A percentile compares a stretch with the other conserved stretches of the same genome.
Conservation (phyloP, 35 echinoderm and acorn worm genomes). For the Anneissia japonica region DNA sequence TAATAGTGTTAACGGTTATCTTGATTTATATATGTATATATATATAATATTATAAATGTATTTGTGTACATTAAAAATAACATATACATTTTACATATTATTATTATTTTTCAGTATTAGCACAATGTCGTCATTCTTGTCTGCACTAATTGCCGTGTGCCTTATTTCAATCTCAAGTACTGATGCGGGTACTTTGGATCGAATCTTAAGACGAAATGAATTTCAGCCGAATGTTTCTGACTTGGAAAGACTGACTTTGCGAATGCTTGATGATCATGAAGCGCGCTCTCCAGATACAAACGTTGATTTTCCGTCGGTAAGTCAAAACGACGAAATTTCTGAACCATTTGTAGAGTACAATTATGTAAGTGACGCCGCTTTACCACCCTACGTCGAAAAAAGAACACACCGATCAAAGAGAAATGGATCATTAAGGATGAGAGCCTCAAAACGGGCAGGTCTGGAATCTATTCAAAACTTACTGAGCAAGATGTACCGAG, state of each 20-base stretch:
- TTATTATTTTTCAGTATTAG: background rate
- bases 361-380: background rate
- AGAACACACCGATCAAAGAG: background rate
- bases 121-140: background rate
- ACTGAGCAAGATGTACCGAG: background rate
- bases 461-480: background rate
- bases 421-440: background rate
- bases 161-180: background rate
- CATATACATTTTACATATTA: too few relatives aligned
- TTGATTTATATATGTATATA: too few relatives aligned
- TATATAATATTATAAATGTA: too few relatives aligned
- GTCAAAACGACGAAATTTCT: background rate
- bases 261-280: background rate
- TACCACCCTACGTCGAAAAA: background rate
- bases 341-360: background rate
- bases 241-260: background rate
- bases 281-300: background rate
- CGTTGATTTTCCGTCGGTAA: background rate
- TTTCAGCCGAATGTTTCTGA: background rate
- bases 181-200: background rate
- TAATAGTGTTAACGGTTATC: too few relatives aligned
- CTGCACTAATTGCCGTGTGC: background rate
- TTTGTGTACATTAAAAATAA: too few relatives aligned
- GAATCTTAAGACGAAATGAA: background rate
- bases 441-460: background rate